Evolutionary conservation across 2,888 invertebrate genomes (phyloP).

Genomic region (Siphlonurus alternatus): DNA sequence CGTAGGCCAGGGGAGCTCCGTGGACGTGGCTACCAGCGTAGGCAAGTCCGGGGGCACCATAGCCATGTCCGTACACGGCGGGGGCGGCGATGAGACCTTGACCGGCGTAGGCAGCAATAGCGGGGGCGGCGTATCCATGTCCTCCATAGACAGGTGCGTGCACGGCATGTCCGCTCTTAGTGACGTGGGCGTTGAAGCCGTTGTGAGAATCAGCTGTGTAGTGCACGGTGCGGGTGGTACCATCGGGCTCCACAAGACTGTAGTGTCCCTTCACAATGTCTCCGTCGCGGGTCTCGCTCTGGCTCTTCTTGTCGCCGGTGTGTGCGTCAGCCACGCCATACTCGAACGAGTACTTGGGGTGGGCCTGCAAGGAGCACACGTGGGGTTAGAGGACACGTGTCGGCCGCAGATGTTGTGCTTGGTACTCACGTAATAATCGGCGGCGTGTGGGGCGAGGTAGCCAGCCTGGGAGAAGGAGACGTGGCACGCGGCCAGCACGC

Average conservation of each 20-base stretch:
- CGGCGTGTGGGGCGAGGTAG: no score
- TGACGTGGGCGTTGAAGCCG: conserved; percentile 42
- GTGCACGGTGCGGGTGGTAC: conserved; percentile 5
- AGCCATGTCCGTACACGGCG: no score
- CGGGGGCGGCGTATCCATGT: conserved; percentile 16
- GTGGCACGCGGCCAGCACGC: no score
- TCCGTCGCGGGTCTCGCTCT: conserved; percentile 4
- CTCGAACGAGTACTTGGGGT: conserved; percentile 18
- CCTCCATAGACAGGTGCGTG: no score
- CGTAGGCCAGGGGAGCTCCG: not conserved
- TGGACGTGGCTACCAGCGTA: not conserved
- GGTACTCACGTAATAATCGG: no score
- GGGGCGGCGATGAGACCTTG: not conserved
- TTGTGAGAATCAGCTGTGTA: conserved; percentile 21
- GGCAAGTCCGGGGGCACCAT: no score
- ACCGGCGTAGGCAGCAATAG: conserved; percentile 29
- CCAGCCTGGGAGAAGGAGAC: no score
- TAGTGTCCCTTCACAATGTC: conserved; percentile 5
- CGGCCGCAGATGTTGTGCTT: no score
- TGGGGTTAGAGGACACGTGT: no score
- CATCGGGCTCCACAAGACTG: conserved; percentile 5
- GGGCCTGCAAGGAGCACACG: conserved; percentile 1
- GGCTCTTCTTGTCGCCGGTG: conserved; percentile 7
- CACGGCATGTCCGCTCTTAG: conserved; percentile 35
- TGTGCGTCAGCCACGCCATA: conserved; percentile 11